Evolutionary conservation across 1,140 invertebrate species (phyloP), one percentile per base, ranked within the genome.

Genomic region (Musca domestica): DNA sequence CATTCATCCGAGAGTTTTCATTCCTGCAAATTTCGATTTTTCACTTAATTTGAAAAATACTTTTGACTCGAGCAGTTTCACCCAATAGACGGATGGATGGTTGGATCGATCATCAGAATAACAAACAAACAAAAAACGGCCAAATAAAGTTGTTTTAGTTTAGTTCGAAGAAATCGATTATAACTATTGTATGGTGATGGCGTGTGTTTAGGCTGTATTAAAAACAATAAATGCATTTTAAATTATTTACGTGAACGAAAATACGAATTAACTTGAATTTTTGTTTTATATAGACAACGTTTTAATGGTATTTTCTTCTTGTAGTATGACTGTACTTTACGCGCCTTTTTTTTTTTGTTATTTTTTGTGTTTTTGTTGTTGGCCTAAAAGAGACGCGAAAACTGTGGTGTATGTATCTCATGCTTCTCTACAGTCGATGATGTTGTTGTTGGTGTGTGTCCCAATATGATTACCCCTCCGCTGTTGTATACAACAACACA

Each of bases 41-140:
- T 61, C 56, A 34, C 56, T 61, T 61, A 61, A 61, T 19, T 61
- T 61, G n/a, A 61, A 61, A 61, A 61, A 61, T 61, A 30, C 56
- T 61, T 34, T 12, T 17, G 56, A 27, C 34, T 34, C 56, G 27
- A 41, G 56, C 56, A 61, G 34, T 27, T 61, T 61, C 12, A 34
- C 27, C 19, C 9, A 34, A 34, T 34, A 61, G 27, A 61, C 56
- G 56, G 56, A 61, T 61, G n/a, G 20, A 56, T 51, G n/a, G n/a
- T n/a, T n/a, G n/a, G n/a, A n/a, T n/a, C 27, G 27, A 30, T 30
- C 27, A 30, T 3, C 27, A 30, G 27, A n/a, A n/a, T n/a, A n/a
- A n/a, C 27, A 30, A 30, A 4, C 27, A 3, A 30, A 30, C 27
- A 30, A 30, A 9, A 30, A 30, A 3, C 27, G 27, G 27, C 3